Evolutionary conservation across 2,888 invertebrate genomes (phyloP).

Genomic region (Aspidiotus destructor): DNA sequence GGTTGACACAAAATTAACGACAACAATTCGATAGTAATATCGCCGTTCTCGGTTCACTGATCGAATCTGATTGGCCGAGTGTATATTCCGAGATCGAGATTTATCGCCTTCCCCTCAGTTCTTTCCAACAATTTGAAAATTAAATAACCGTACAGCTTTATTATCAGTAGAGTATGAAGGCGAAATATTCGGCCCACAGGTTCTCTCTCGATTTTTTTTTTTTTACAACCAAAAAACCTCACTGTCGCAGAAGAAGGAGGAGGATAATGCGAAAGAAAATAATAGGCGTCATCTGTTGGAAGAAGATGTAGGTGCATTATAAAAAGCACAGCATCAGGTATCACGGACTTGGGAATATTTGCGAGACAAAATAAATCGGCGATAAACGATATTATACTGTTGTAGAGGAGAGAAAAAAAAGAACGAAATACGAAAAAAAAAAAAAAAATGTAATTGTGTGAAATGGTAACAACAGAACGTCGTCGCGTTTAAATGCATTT

Average conservation of each 20-base stretch:
- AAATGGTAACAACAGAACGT: slow-evolving; percentile 5
- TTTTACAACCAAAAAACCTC: no score
- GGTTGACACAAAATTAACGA: no score
- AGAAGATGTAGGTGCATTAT: not conserved
- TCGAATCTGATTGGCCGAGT: no score
- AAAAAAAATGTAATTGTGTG: slow-evolving; percentile 10
- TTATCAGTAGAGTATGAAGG: no score
- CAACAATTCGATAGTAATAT: no score
- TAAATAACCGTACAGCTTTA: not conserved
- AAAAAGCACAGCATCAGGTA: not conserved
- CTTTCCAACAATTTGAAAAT: not conserved
- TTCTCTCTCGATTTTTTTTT: no score
- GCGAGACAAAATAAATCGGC: slow-evolving; percentile 8
- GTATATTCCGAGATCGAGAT: no score
- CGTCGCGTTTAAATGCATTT: slow-evolving; percentile 24
- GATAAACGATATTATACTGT: slow-evolving; percentile 4
- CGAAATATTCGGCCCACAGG: no score
- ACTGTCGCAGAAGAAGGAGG: not conserved
- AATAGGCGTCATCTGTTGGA: not conserved
- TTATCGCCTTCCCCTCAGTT: no score
- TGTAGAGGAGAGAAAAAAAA: not conserved
- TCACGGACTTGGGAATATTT: not conserved
- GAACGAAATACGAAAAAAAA: not conserved
- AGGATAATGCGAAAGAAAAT: slow-evolving; percentile 1
- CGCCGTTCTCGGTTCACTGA: no score